Evolutionary conservation across 2,797 vertebrate genomes (phyloP).

Genomic region (Ptychobarbus kaznakovi): DNA sequence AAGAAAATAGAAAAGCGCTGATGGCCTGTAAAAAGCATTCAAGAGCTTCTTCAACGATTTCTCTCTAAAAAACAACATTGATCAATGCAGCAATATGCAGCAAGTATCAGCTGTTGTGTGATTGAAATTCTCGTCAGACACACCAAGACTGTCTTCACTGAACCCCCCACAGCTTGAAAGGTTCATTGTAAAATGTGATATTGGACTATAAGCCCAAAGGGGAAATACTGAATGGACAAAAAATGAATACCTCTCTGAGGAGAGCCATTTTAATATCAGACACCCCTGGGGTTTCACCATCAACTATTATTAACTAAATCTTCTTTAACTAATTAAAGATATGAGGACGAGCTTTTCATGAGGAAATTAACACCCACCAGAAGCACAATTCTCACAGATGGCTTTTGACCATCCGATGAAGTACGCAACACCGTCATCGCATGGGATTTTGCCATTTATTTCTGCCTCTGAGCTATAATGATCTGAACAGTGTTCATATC

Average conservation of each 20-base stretch:
- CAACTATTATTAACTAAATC: conserved; percentile 46
- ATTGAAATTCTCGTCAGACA: conserved; percentile 50
- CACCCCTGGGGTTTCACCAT: conserved; percentile 40
- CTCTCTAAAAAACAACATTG: not conserved
- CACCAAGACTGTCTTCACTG: conserved; percentile 23
- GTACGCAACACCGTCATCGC: not conserved
- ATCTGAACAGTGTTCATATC: conserved; percentile 44
- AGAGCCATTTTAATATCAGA: conserved; percentile 38
- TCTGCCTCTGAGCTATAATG: conserved; percentile 48
- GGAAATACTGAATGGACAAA: conserved; percentile 43
- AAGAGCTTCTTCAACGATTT: conserved; percentile 26
- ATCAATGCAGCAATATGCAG: conserved; percentile 46
- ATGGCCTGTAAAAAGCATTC: conserved; percentile 13
- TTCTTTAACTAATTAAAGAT: conserved; percentile 51
- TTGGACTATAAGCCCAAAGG: conserved; percentile 45
- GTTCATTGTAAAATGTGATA: conserved; percentile 42
- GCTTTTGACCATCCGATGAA: conserved; percentile 38
- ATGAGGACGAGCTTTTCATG: conserved; percentile 34
- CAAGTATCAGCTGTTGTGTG: conserved; percentile 24
- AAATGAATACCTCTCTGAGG: conserved; percentile 33
- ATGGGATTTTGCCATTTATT: conserved; percentile 44
- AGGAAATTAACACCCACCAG: conserved; percentile 30
- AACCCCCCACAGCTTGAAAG: conserved; percentile 37
- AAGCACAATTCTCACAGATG: conserved; percentile 44
- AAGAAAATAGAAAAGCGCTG: conserved; percentile 2